Percentiles rank a stretch among this genome's conserved stretches.
These are phyloP conservation scores for Barbus barbus DNA, from an alignment of 2,113 vertebrate species.

Conservation along the genomic window DNA sequence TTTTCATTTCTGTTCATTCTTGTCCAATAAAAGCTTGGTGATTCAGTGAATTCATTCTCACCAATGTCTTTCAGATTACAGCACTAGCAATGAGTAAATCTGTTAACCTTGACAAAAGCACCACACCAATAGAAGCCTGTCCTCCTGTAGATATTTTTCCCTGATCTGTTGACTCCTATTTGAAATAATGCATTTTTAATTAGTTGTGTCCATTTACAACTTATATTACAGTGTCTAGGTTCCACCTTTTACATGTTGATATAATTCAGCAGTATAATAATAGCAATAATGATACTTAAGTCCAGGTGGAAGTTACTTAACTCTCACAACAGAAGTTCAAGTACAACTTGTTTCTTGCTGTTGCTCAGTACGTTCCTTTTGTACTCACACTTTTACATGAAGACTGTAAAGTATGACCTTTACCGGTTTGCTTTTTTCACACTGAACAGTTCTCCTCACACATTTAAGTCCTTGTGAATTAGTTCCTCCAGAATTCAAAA, in stretches of 20 bases:
- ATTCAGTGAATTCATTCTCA: neutral
- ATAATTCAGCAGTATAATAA: neutral
- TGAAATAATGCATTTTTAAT: neutral
- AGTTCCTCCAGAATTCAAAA: neutral
- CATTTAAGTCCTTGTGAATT: neutral
- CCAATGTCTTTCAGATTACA: neutral
- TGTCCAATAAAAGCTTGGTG: constrained; percentile 6
- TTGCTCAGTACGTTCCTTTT: neutral
- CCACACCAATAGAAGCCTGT: neutral
- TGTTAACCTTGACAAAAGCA: constrained; percentile 1
- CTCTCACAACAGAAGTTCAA: neutral
- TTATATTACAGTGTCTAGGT: neutral
- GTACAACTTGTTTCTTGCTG: neutral
- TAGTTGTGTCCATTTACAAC: too few relatives aligned
- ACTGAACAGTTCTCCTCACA: neutral
- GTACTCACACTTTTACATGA: neutral
- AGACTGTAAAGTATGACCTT: neutral
- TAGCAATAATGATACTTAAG: neutral
- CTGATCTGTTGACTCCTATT: neutral
- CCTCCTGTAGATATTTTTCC: neutral
- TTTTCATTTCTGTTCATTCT: constrained; percentile 2
- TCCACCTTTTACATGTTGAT: neutral
- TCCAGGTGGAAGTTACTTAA: neutral
- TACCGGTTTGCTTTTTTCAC: neutral
- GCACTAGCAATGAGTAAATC: neutral